Evolutionary conservation across 2,888 invertebrate species (phyloP).

Genomic region (Lucinisca nassula): DNA sequence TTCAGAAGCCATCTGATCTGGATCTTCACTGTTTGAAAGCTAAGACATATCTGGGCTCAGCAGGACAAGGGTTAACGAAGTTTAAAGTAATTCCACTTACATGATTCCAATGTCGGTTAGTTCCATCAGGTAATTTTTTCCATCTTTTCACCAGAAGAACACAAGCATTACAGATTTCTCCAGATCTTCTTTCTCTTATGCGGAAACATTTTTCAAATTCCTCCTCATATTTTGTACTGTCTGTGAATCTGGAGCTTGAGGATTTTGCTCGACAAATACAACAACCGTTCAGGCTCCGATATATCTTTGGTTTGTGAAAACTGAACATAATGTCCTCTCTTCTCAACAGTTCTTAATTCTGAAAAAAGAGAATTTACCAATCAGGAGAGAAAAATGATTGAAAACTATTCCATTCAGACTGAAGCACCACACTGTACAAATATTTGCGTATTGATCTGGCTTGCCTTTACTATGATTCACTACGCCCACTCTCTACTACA

Average conservation of each 20-base stretch:
- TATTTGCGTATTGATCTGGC: slow-evolving; percentile 1
- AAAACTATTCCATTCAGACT: background rate
- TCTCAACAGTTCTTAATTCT: background rate
- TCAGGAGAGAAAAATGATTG: background rate
- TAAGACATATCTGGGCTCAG: too few species aligned
- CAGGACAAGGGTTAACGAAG: too few species aligned
- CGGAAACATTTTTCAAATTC: slow-evolving; percentile 94
- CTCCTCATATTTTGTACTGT: slow-evolving; percentile 94
- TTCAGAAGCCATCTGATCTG: too few species aligned
- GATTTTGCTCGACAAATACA: slow-evolving; percentile 96
- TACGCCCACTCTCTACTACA: slow-evolving; percentile 52
- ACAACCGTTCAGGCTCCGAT: slow-evolving; percentile 92
- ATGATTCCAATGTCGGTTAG: slow-evolving; percentile 85
- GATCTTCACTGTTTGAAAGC: too few species aligned
- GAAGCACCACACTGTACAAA: background rate
- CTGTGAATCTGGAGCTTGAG: slow-evolving; percentile 94
- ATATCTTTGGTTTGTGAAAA: slow-evolving; percentile 95
- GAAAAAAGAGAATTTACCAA: background rate
- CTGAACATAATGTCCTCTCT: slow-evolving; percentile 91
- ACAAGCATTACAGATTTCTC: slow-evolving; percentile 96
- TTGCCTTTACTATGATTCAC: slow-evolving; percentile 48
- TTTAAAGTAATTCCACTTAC: slow-evolving; percentile 74
- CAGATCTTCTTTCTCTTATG: slow-evolving; percentile 92
- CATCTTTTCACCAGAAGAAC: slow-evolving; percentile 94
- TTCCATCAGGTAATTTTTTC: slow-evolving; percentile 87